A percentile compares a stretch with the other conserved stretches of the same genome.
Evolutionary conservation across 2,797 vertebrate genomes (phyloP).

Genomic region (Thunnus albacares): DNA sequence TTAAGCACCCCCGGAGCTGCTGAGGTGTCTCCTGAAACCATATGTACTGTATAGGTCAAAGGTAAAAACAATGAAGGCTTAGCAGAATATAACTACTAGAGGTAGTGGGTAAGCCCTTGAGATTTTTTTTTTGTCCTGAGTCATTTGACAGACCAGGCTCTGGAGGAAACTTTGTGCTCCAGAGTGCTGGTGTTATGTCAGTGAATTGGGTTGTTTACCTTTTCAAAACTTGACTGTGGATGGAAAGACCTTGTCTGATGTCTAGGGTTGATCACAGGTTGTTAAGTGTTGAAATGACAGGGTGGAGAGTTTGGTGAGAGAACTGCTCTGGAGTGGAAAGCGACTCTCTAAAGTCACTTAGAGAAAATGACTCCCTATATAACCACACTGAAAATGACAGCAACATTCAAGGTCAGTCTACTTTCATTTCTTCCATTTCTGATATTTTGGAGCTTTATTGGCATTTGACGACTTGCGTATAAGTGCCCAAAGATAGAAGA

Average conservation of each 20-base stretch:
- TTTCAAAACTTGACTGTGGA: constrained; percentile 48
- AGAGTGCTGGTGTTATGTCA: constrained; percentile 26
- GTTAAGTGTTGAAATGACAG: constrained; percentile 75
- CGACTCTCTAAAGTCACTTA: constrained; percentile 66
- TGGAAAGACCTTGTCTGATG: constrained; percentile 66
- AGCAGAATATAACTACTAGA: neutral
- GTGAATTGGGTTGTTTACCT: constrained; percentile 57
- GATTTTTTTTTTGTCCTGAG: constrained; percentile 16
- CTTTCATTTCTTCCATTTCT: constrained; percentile 23
- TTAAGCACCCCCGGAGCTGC: neutral
- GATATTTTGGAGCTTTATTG: constrained; percentile 28
- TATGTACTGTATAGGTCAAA: neutral
- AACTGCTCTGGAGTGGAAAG: constrained; percentile 54
- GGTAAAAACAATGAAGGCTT: constrained; percentile 18
- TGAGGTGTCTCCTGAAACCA: neutral
- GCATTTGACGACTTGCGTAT: neutral
- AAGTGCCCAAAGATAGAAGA: constrained; percentile 6
- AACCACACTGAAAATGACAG: constrained; percentile 50
- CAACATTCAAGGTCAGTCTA: constrained; percentile 50
- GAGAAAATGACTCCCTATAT: constrained; percentile 64
- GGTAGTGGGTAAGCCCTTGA: neutral
- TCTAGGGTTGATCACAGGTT: constrained; percentile 70
- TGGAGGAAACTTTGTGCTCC: neutral
- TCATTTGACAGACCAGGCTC: constrained; percentile 28
- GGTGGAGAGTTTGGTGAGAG: constrained; percentile 60